Evolutionary conservation across 2,888 invertebrate species (phyloP), one percentile per base, ranked within the genome.

Genomic region (Torymus texanus): DNA sequence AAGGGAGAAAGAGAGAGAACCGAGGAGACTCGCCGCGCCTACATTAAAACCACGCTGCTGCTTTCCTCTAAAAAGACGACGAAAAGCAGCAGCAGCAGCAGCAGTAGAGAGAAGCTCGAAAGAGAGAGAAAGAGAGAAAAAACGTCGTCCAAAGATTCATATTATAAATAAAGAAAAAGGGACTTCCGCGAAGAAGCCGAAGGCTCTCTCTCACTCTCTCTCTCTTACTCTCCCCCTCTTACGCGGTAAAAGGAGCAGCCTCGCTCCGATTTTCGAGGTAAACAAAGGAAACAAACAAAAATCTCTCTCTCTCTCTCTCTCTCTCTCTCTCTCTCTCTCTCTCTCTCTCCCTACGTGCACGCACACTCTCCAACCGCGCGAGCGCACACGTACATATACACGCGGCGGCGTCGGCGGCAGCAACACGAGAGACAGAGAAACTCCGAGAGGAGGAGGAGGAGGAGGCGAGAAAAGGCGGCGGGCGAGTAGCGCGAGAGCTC

Each of bases 211-310:
- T 13, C 53, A 24, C 51, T 71, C 61, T 41, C 67, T 29, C 61
- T 50, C 59, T 13, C 66, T 41, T 41, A 8, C 41, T 41, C 41
- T 41, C 41, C 41, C 41, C 41, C 41, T 41, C 41, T 41, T 8
- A 8, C 41, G 41, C 51, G 74, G 78, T 78, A 78, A 78, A 78
- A 80, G 80, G 80, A 80, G 75, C 80, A 76, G 76, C 80, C 80
- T 81, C 75, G 75, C 76, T 81, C 78, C 73, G 78, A 78, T 81
- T 81, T 81, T 78, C 76, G 79, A 81, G 79, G 81, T 77, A 81
- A 81, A 81, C 81, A 79, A 81, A 81, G 81, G 81, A 79, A 81
- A 79, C 81, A 79, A 79, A 81, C 79, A 74, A 81, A 81, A 79
- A 74, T 81, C 73, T 75, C 81, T 65, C 16, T 59, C 24, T 10